phyloP scores from a whole-genome alignment of 2,113 vertebrate genomes.

The Eulemur rufifrons region DNA sequence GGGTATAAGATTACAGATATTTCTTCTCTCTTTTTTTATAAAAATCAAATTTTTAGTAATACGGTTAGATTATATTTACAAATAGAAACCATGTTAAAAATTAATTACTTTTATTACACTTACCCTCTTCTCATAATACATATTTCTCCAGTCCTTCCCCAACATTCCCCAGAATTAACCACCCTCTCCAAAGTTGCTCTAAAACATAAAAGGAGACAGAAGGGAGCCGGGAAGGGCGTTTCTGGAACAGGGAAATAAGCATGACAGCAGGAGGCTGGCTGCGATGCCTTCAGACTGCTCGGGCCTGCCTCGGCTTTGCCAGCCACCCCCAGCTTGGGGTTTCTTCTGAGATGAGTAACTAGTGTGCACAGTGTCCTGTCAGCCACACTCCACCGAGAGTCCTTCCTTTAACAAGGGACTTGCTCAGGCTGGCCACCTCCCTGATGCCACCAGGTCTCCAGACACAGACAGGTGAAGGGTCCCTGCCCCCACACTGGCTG shows the following conservation, averaged over 20 bases:
- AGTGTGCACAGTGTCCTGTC: constrained; percentile 65
- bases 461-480: not conserved
- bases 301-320: constrained; percentile 17
- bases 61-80: not conserved
- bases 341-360: constrained; percentile 70
- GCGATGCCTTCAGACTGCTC: not conserved
- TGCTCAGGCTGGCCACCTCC: constrained; percentile 55
- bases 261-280: constrained; percentile 15
- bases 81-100: not conserved
- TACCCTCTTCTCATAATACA: not conserved
- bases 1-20: not conserved
- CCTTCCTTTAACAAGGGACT: constrained; percentile 60
- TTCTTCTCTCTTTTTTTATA: not conserved
- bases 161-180: not conserved
- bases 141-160: not conserved
- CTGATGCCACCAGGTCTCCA: not conserved
- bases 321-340: constrained; percentile 49
- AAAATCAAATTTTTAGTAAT: not conserved
- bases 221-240: not conserved
- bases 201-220: constrained; percentile 39
- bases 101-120: not conserved
- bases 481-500: not conserved
- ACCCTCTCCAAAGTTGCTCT: not conserved
- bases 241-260: constrained; percentile 2
- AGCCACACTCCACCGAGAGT: constrained; percentile 15